Conservation (phyloP, 2,888 invertebrate species). For the Brassicogethes aeneus region DNA sequence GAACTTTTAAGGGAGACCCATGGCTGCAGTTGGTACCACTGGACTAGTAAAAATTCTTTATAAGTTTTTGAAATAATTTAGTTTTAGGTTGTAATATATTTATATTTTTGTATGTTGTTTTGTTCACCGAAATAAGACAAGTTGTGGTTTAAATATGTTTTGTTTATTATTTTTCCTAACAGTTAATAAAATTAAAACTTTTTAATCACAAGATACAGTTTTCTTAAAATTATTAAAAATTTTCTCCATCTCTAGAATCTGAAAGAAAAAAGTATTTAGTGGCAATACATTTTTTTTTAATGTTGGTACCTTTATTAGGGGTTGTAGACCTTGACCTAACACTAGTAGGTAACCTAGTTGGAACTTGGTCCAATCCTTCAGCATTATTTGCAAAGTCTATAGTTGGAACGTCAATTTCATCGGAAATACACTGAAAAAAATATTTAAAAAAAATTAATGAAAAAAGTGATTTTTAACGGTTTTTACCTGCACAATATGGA, state of each 20-base stretch:
- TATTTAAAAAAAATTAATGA: constrained; percentile 6
- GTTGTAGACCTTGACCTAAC: constrained; percentile 32
- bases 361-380: constrained; percentile 54
- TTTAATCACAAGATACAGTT: too few relatives aligned
- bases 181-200: constrained; percentile 6
- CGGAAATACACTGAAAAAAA: constrained; percentile 20
- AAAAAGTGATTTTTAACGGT: constrained; percentile 1
- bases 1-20: constrained; percentile 55
- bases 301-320: constrained; percentile 35
- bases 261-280: too few relatives aligned
- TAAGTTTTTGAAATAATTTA: too few relatives aligned
- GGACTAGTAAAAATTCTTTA: constrained; percentile 30
- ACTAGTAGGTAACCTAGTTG: constrained; percentile 46
- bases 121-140: too few relatives aligned
- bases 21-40: constrained; percentile 53
- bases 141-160: too few relatives aligned
- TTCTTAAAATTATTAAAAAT: too few relatives aligned
- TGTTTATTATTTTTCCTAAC: too few relatives aligned
- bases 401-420: constrained; percentile 22
- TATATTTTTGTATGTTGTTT: too few relatives aligned
- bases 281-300: too few relatives aligned
- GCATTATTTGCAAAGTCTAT: constrained; percentile 27
- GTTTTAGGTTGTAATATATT: too few relatives aligned
- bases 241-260: too few relatives aligned
- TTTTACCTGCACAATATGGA: background rate